Evolutionary conservation across 2,888 invertebrate species (phyloP).

Genomic region (Hypselothyrea guttata): DNA sequence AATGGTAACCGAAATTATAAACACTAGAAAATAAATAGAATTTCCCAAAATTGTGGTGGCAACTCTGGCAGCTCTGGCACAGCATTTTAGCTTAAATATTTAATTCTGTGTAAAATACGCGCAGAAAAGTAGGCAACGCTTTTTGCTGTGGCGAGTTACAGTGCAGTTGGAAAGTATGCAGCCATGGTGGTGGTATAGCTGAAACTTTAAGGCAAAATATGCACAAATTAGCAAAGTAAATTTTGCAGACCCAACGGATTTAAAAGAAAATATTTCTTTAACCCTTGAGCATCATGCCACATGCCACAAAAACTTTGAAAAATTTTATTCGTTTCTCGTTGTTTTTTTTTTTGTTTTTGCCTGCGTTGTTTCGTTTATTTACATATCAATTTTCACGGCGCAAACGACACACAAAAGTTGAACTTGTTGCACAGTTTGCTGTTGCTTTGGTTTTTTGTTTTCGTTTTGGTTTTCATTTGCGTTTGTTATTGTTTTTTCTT

Average conservation of each 20-base stretch:
- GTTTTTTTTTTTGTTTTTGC: background rate
- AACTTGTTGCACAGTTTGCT: conserved; percentile 65
- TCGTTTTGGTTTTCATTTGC: conserved; percentile 17
- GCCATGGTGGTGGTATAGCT: no score
- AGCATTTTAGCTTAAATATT: conserved; percentile 32
- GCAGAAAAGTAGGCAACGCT: conserved; percentile 24
- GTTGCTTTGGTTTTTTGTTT: conserved; percentile 16
- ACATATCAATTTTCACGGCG: conserved; percentile 47
- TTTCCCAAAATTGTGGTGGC: conserved; percentile 11
- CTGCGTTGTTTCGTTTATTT: conserved; percentile 53
- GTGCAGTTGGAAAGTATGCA: conserved; percentile 1
- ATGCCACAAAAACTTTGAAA: conserved; percentile 24
- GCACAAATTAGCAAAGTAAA: background rate
- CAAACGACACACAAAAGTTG: conserved; percentile 50
- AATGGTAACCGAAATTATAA: conserved; percentile 1
- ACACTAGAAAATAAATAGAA: conserved; percentile 15
- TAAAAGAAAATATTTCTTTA: background rate
- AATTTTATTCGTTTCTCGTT: conserved; percentile 15
- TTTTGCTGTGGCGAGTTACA: background rate
- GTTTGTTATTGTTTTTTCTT: background rate
- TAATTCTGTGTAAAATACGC: conserved; percentile 28
- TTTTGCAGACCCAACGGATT: background rate
- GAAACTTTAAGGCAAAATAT: no score
- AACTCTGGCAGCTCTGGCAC: no score
- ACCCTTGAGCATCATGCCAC: background rate